A percentile compares a stretch with the other conserved stretches of the same genome.
Conservation (phyloP, 2,113 vertebrate species). For the Neolamprologus toae region DNA sequence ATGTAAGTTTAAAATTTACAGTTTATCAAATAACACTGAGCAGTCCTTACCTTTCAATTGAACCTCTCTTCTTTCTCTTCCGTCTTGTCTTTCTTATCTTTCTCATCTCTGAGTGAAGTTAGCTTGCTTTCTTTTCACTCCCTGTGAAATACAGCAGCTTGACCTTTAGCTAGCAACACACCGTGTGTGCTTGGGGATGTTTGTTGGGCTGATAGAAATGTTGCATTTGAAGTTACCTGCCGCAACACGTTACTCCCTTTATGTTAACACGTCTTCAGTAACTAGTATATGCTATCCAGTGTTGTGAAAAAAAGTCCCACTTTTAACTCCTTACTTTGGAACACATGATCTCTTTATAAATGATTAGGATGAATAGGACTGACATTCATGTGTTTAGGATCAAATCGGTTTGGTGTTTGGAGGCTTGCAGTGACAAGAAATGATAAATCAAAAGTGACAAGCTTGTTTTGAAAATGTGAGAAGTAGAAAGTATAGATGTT, state of each 20-base stretch:
- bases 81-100: not conserved
- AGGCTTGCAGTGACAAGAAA: not conserved
- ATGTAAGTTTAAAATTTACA: not conserved
- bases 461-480: not conserved
- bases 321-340: not conserved
- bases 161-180: not conserved
- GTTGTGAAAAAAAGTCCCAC: not conserved
- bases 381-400: not conserved
- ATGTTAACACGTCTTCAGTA: not conserved
- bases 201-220: not conserved
- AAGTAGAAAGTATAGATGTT: not conserved
- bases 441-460: not conserved
- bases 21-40: not conserved
- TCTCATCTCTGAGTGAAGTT: not conserved
- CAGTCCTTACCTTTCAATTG: not conserved
- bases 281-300: not conserved
- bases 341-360: not conserved
- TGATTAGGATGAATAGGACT: not conserved
- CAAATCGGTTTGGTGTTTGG: not conserved
- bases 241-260: not conserved
- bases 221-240: not conserved
- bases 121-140: not conserved
- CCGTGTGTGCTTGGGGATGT: not conserved
- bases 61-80: not conserved
- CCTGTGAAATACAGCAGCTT: not conserved